Evolutionary conservation across 1,140 invertebrate genomes (phyloP).

Genomic region (Trichogramma pretiosum): DNA sequence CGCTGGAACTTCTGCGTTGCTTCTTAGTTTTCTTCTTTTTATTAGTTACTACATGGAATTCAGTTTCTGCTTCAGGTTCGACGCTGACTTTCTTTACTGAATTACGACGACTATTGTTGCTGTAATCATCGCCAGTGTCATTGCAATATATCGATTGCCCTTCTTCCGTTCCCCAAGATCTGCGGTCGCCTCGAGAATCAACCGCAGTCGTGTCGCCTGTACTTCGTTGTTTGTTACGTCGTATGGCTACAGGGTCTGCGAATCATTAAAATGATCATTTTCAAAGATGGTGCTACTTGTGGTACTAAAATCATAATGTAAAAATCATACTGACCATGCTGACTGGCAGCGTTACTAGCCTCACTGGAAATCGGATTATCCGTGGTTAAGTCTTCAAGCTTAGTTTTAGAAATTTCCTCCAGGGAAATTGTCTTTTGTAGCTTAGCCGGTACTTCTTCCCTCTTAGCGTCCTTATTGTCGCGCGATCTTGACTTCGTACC

Average conservation of each 20-base stretch:
- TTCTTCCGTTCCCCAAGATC: conserved; percentile 57
- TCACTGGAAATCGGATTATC: conserved; percentile 35
- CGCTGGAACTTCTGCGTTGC: conserved; percentile 45
- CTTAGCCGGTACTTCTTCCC: conserved; percentile 41
- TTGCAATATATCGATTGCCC: conserved; percentile 45
- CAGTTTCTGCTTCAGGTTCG: conserved; percentile 41
- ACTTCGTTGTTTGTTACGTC: conserved; percentile 37
- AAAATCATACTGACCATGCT: conserved; percentile 30
- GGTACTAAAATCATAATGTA: not conserved
- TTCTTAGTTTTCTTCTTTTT: conserved; percentile 65
- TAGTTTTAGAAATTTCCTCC: conserved; percentile 62
- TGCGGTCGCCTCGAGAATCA: conserved; percentile 44
- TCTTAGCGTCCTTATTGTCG: conserved; percentile 38
- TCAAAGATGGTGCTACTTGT: too few species aligned
- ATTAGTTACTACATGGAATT: conserved; percentile 65
- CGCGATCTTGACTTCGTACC: conserved; percentile 36
- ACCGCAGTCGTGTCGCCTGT: conserved; percentile 35
- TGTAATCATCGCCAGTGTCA: conserved; percentile 39
- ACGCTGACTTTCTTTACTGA: conserved; percentile 38
- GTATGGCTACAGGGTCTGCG: conserved; percentile 38
- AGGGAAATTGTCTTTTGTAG: conserved; percentile 58
- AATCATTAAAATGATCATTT: too few species aligned
- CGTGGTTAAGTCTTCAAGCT: conserved; percentile 57
- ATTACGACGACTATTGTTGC: conserved; percentile 30
- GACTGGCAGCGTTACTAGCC: conserved; percentile 37